A percentile compares a stretch with the other conserved stretches of the same genome.
Evolutionary conservation across 2,888 invertebrate species (phyloP).

Genomic region (Seira sanloemensis): DNA sequence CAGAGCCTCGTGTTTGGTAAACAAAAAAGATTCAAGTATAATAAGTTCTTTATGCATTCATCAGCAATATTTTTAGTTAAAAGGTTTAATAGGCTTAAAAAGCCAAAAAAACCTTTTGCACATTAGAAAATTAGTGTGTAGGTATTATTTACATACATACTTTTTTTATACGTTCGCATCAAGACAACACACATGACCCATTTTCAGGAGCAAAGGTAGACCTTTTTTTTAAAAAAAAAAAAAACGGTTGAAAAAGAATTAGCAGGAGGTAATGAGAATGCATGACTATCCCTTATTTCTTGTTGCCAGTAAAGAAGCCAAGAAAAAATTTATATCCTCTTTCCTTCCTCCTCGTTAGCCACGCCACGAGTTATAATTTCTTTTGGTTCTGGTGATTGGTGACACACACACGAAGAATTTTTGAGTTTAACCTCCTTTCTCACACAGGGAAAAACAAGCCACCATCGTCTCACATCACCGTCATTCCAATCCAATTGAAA

Average conservation of each 20-base stretch:
- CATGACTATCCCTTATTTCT: neutral
- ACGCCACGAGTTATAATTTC: constrained; percentile 6
- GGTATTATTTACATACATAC: no score
- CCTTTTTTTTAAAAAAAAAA: no score
- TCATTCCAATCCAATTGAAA: constrained; percentile 24
- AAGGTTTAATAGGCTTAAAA: no score
- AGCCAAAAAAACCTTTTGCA: no score
- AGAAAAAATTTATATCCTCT: neutral
- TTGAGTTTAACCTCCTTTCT: constrained; percentile 34
- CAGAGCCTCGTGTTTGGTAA: no score
- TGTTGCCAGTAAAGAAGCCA: neutral
- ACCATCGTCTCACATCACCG: constrained; percentile 5
- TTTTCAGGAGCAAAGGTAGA: no score
- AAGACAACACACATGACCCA: no score
- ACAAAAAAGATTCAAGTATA: no score
- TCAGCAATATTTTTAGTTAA: no score
- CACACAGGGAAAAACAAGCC: neutral
- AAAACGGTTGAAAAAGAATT: neutral
- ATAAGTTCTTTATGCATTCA: no score
- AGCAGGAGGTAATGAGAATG: neutral
- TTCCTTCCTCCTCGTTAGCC: neutral
- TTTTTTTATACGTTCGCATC: no score
- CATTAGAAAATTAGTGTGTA: no score
- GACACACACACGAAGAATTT: constrained; percentile 27
- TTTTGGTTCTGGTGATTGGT: constrained; percentile 27